Conservation (phyloP, 2,888 invertebrate species). For the Tachina lurida region DNA sequence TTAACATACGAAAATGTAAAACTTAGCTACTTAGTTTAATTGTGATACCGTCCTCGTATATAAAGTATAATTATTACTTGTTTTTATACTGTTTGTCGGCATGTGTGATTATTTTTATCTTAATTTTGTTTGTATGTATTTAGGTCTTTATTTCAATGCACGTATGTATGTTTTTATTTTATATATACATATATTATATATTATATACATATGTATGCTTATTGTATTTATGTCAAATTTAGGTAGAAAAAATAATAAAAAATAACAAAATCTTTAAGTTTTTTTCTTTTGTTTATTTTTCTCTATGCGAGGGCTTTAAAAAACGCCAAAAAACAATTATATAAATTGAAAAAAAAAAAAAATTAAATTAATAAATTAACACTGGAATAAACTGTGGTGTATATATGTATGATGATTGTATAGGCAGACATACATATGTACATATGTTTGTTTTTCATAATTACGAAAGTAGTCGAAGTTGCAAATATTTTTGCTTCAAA, state of each 20-base stretch:
- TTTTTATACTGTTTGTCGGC: constrained; percentile 16
- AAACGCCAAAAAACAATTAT: constrained; percentile 28
- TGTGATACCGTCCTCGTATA: constrained; percentile 10
- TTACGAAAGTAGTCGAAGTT: too few species aligned
- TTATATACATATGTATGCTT: constrained; percentile 26
- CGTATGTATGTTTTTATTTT: constrained; percentile 27
- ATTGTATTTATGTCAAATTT: constrained; percentile 50
- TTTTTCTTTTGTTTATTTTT: constrained; percentile 24
- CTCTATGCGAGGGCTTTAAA: constrained; percentile 8
- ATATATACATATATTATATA: constrained; percentile 26
- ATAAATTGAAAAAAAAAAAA: constrained; percentile 10
- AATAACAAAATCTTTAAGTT: constrained; percentile 14
- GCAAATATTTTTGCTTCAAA: too few species aligned
- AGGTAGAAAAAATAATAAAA: constrained; percentile 46
- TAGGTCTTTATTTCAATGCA: constrained; percentile 23
- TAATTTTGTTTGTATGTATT: constrained; percentile 13
- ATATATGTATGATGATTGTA: neutral
- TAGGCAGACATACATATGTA: too few species aligned
- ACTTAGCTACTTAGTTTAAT: neutral
- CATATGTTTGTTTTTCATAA: too few species aligned
- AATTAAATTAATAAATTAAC: neutral
- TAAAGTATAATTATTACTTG: neutral
- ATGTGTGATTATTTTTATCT: constrained; percentile 54
- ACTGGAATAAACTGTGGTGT: constrained; percentile 12
- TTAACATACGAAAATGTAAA: too few species aligned